Percentiles rank a stretch among this genome's conserved stretches.
These are phyloP conservation scores for Tragelaphus scriptus DNA, from an alignment of 2,113 vertebrate genomes.

Conservation along the genomic window DNA sequence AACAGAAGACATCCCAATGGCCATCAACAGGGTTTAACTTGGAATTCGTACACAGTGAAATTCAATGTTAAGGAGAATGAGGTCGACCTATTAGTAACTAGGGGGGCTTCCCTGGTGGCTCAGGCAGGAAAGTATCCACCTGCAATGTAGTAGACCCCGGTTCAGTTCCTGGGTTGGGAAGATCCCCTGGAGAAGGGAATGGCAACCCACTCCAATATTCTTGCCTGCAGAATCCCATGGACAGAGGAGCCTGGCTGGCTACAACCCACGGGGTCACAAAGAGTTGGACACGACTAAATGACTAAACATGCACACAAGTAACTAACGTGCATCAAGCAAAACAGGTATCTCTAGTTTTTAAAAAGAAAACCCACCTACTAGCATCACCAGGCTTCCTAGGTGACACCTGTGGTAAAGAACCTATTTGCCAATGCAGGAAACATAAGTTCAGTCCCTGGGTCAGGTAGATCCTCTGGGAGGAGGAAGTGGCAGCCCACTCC, in stretches of 20 bases:
- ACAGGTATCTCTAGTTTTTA: neutral
- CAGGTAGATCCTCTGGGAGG: neutral
- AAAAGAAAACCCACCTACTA: neutral
- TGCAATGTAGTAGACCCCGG: neutral
- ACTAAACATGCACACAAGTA: neutral
- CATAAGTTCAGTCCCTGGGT: neutral
- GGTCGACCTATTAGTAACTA: neutral
- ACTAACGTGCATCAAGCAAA: neutral
- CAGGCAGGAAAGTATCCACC: neutral
- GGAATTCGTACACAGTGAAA: neutral
- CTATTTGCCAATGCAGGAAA: neutral
- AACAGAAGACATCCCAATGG: neutral
- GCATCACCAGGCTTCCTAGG: neutral
- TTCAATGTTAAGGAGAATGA: neutral
- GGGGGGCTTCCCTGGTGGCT: neutral
- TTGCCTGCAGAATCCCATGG: neutral
- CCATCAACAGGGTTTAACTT: neutral
- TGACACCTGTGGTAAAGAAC: neutral
- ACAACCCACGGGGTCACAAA: neutral
- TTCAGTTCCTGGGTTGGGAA: neutral
- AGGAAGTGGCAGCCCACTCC: neutral
- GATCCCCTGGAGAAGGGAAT: neutral
- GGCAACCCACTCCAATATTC: neutral
- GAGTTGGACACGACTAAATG: neutral
- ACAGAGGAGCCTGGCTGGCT: neutral